phyloP scores from a whole-genome alignment of 2,113 vertebrate species.

The Pomatorhinus ruficollis region DNA sequence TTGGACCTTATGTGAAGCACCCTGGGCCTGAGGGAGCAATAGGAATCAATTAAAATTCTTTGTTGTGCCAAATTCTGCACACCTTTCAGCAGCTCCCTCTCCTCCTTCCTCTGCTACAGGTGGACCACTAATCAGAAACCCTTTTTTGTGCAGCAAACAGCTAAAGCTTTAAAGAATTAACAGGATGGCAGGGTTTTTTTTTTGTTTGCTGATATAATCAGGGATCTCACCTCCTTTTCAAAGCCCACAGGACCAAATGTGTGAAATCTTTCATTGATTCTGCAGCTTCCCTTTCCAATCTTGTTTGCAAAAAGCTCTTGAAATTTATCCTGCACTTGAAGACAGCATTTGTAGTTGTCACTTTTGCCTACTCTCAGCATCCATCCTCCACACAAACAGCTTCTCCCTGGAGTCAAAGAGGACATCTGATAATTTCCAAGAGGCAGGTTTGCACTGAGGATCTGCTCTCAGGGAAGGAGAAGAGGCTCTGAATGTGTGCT shows the following conservation, averaged over 20 bases:
- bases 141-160: background rate
- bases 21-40: background rate
- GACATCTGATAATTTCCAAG: background rate
- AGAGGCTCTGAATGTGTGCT: background rate
- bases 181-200: background rate
- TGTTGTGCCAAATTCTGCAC: background rate
- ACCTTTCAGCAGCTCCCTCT: background rate
- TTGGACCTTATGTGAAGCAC: background rate
- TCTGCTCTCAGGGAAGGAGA: background rate
- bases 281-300: conserved; percentile 15
- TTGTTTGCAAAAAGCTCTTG: conserved; percentile 31
- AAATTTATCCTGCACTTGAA: conserved; percentile 7
- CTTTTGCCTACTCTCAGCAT: conserved; percentile 36
- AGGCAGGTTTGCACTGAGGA: background rate
- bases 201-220: conserved; percentile 6
- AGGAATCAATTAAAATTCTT: background rate
- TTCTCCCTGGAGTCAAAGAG: background rate
- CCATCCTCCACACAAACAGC: background rate
- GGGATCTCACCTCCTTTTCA: conserved; percentile 2
- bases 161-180: conserved; percentile 33
- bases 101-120: background rate
- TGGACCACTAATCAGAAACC: background rate
- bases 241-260: background rate
- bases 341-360: conserved; percentile 28
- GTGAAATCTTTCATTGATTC: conserved; percentile 45